Percentiles rank a stretch among this genome's conserved stretches.
Evolutionary conservation across 2,888 invertebrate species (phyloP).

Genomic region (Biston stratarius): DNA sequence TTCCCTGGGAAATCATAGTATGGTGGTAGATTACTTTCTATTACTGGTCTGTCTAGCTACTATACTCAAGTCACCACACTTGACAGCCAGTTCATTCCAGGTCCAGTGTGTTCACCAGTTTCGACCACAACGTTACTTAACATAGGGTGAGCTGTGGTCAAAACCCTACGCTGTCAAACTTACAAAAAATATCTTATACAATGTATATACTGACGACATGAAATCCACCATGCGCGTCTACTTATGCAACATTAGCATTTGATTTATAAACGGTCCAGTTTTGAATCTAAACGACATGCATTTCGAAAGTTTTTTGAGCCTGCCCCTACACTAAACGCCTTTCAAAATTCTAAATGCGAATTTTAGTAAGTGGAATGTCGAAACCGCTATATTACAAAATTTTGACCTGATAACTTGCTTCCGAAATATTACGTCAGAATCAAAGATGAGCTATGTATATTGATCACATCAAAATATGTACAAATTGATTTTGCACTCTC

Average conservation of each 20-base stretch:
- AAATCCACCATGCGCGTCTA: background rate
- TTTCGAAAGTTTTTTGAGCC: slow-evolving; percentile 26
- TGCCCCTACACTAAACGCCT: slow-evolving; percentile 8
- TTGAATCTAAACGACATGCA: slow-evolving; percentile 5
- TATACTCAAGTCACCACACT: no score
- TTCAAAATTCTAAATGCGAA: slow-evolving; percentile 21
- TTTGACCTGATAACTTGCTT: slow-evolving; percentile 6
- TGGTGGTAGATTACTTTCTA: no score
- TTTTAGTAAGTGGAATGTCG: slow-evolving; percentile 5
- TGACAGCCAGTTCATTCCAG: no score
- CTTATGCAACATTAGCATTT: slow-evolving; percentile 3
- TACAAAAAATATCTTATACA: background rate
- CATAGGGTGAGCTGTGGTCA: no score
- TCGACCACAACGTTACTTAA: no score
- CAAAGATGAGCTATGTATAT: background rate
- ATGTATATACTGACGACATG: background rate
- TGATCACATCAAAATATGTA: background rate
- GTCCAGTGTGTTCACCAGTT: no score
- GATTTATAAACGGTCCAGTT: slow-evolving; percentile 15
- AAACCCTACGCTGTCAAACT: background rate
- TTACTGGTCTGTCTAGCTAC: no score
- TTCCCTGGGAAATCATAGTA: no score
- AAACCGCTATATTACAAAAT: slow-evolving; percentile 3
- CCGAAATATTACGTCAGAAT: slow-evolving; percentile 2
- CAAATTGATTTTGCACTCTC: background rate